phyloP scores from a whole-genome alignment of 2,113 vertebrate genomes.

The Arizona elegans region DNA sequence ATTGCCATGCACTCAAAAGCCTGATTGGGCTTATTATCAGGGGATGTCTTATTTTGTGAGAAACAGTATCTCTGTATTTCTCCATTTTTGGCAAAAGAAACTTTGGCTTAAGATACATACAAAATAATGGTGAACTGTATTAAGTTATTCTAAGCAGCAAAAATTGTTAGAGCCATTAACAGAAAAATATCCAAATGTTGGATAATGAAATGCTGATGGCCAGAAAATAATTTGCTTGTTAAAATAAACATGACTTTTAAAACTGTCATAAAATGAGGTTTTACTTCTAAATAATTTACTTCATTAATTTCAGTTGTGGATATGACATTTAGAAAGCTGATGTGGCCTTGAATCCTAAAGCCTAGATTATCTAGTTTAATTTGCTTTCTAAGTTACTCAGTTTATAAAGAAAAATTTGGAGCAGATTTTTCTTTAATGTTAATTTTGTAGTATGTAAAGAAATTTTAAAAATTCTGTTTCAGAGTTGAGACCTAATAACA shows the following conservation, averaged over 20 bases:
- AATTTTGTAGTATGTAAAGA: background rate
- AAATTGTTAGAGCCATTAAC: background rate
- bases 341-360: background rate
- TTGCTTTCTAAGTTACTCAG: background rate
- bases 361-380: background rate
- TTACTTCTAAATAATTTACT: background rate
- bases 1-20: too few relatives aligned
- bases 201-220: background rate
- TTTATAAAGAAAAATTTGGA: background rate
- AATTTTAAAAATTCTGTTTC: background rate
- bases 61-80: background rate
- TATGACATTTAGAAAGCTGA: background rate
- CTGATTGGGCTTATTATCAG: too few relatives aligned
- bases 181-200: background rate
- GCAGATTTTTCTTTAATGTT: background rate
- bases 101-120: background rate
- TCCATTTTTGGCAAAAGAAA: slow-evolving; percentile 15
- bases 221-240: background rate
- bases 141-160: background rate
- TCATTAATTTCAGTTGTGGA: background rate
- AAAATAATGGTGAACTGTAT: background rate
- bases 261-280: background rate
- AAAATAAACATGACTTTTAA: background rate
- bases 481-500: background rate
- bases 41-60: too few relatives aligned